Conservation (phyloP, 2,797 vertebrate species). For the Acanthopagrus latus region DNA sequence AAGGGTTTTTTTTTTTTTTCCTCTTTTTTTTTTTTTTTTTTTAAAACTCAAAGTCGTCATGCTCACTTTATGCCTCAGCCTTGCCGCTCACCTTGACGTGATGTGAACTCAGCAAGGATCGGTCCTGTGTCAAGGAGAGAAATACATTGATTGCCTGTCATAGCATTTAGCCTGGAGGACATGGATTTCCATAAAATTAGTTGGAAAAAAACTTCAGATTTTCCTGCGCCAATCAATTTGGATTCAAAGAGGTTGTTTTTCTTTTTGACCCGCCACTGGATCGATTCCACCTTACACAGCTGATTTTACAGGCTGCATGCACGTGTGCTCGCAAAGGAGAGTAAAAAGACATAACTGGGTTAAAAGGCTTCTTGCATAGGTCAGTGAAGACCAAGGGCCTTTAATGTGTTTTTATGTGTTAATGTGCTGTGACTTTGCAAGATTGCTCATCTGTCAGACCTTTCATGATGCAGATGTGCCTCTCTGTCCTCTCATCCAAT, state of each 20-base stretch:
- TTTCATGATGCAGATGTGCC: background rate
- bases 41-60: conserved; percentile 50
- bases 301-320: background rate
- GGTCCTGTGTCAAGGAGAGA: conserved; percentile 28
- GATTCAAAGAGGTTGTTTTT: conserved; percentile 41
- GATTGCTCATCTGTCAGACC: background rate
- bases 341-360: conserved; percentile 1
- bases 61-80: conserved; percentile 44
- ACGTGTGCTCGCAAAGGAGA: background rate
- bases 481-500: background rate
- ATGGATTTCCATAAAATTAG: conserved; percentile 56
- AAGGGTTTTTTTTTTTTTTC: conserved; percentile 24
- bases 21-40: background rate
- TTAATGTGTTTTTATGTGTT: background rate
- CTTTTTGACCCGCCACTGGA: conserved; percentile 21
- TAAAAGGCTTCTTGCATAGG: background rate
- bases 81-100: conserved; percentile 67
- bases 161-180: conserved; percentile 57
- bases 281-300: conserved; percentile 24
- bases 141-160: conserved; percentile 55
- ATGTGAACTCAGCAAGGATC: conserved; percentile 58
- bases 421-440: conserved; percentile 1
- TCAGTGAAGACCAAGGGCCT: background rate
- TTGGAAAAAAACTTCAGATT: conserved; percentile 38
- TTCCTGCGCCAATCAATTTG: conserved; percentile 38